Percentiles rank a stretch among this genome's conserved stretches.
These are phyloP conservation scores for Rhinoptilus africanus DNA, from an alignment of 2,113 vertebrate species.

Conservation along the genomic window DNA sequence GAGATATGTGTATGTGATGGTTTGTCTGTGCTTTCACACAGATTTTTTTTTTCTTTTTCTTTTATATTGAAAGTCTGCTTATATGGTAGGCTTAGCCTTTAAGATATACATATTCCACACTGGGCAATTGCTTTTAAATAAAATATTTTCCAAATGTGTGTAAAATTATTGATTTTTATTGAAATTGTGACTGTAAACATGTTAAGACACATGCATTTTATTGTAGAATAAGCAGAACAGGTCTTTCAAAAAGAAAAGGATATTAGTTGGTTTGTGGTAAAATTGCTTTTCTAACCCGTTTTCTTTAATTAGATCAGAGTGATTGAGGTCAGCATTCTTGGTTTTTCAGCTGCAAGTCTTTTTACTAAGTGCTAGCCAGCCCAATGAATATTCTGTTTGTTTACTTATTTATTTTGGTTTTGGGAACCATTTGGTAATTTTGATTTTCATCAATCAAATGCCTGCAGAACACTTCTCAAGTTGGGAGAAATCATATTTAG, in stretches of 20 bases:
- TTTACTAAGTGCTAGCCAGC: background rate
- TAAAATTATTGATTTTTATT: background rate
- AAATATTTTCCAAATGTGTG: background rate
- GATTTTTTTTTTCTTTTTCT: constrained; percentile 28
- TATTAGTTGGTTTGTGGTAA: background rate
- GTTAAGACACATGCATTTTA: background rate
- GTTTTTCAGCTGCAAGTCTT: constrained; percentile 1
- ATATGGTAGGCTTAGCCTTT: background rate
- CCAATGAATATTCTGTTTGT: constrained; percentile 9
- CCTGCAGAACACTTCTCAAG: background rate
- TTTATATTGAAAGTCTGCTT: background rate
- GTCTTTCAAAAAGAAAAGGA: background rate
- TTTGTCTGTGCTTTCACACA: constrained; percentile 58
- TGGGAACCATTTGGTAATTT: background rate
- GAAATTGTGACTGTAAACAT: background rate
- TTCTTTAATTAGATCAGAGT: background rate
- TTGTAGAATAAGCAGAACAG: background rate
- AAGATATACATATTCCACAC: background rate
- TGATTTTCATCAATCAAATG: background rate
- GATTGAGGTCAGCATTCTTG: background rate
- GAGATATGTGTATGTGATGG: constrained; percentile 51
- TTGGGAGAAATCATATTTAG: background rate
- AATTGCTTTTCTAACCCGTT: constrained; percentile 8
- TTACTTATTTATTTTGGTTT: background rate
- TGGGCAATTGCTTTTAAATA: background rate